These are phyloP conservation scores for Drepanosiphum platanoidis DNA, from an alignment of 2,888 invertebrate genomes.

Conservation along the genomic window DNA sequence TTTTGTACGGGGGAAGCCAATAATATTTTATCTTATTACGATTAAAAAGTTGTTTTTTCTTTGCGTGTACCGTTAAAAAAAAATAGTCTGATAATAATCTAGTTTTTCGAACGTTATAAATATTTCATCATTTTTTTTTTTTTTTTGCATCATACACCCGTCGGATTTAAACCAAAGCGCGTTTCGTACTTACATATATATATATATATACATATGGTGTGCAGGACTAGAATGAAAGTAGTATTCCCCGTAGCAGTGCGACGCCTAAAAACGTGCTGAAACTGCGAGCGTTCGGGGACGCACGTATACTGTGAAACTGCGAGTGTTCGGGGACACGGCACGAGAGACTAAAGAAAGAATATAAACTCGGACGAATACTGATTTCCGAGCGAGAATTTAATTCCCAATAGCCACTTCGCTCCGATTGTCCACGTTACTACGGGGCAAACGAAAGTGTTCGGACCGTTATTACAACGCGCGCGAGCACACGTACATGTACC, in stretches of 20 bases:
- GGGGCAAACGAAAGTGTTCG: background rate
- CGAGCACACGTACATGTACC: background rate
- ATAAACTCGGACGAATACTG: background rate
- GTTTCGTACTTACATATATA: too few species aligned
- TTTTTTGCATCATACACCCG: too few species aligned
- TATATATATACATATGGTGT: too few species aligned
- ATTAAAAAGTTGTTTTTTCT: too few species aligned
- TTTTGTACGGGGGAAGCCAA: too few species aligned
- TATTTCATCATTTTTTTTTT: too few species aligned
- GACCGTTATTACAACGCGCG: background rate
- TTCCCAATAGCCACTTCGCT: background rate
- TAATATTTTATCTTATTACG: too few species aligned
- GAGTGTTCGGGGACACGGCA: background rate
- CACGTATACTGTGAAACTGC: background rate
- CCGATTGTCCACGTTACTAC: background rate
- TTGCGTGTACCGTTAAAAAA: too few species aligned
- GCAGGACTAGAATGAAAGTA: too few species aligned
- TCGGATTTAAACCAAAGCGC: too few species aligned
- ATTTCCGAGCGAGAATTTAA: background rate
- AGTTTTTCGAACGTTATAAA: too few species aligned
- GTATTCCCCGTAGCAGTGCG: background rate
- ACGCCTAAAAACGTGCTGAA: background rate
- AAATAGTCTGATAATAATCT: too few species aligned
- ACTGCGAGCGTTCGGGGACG: background rate
- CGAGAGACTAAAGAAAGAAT: background rate